Base-by-base conservation (phyloP, 2,113 vertebrate species). In the Microcebus ravelobensis region DNA sequence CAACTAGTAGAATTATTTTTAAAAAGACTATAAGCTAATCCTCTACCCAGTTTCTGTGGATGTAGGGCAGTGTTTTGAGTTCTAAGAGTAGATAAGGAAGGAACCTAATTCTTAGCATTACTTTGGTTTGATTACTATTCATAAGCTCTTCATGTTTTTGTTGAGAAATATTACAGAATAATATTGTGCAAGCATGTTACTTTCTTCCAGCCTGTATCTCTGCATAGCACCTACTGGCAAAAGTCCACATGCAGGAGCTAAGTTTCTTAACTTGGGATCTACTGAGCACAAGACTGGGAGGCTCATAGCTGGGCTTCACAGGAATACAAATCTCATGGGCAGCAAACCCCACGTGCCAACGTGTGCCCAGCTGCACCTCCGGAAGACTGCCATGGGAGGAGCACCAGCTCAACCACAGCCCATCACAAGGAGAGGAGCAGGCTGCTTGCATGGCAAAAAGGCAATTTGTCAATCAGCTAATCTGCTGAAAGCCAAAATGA, bases 361-460 rank as follows among this genome's bases (percentile, higher is more conserved):
- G 11, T 11, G 21, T 65, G 55, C 25, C 48, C 50, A 25, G 5
- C 2, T 3, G 1, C 11, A 3, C 34, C 29, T 29, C 27, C 17
- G 25, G 29, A 42, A 45, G 7, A 27, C 25, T 15, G 39, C 23
- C 13, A 27, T 6, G 27, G 12, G 23, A 12, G 70, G 23, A 42
- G 12, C 1, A 1, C n/a, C 6, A 0, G 5, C 7, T 50, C 34
- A 7, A 31, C 36, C 70, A 87, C 12, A 29, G 25, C 55, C 50
- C 65, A 2, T 29, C 8, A 8, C 73, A 73, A 4, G 71, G 42
- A 31, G 15, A 27, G 7, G 5, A 9, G 11, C 11, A n/a, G 39
- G 34, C 50, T 50, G 36, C 39, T 39, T 70, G 48, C 36, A 55
- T 36, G 15, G 70, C 48, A 48, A 84, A 61, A 17, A 9, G 6